Evolutionary conservation across 2,888 invertebrate species (phyloP), one percentile per base, ranked within the genome.

Genomic region (Drosophila cyrtoloma): DNA sequence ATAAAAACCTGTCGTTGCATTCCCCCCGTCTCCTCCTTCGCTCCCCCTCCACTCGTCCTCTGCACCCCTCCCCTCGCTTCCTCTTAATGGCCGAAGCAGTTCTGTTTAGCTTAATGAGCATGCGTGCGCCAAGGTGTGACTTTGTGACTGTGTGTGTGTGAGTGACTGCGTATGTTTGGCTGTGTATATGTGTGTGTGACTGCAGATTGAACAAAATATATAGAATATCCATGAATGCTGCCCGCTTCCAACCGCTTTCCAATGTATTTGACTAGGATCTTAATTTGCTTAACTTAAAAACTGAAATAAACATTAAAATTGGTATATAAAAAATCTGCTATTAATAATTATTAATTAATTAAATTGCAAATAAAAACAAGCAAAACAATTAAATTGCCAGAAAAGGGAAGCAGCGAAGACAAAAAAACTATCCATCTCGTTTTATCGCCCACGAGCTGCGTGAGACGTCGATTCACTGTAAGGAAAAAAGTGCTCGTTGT

Each of bases 1-100:
- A 84, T 81, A 81, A 84, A 84, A 84, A 87, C 84, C 87, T 84
- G 84, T 87, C 81, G 78, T 60, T 71, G 44, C 50, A 33, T 60
- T 55, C 30, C 55, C 51, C 22, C 30, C 55, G 39, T 12, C 1
- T n/a, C 3, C 10, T 61, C 39, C 32, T 32, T n/a, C 35, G 19
- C 26, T 19, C 22, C 28, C 30, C 51, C 52, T 35, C 42, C 16
- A 52, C 53, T 57, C 26, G 37, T 39, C 10, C 1, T n/a, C 55
- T 16, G 44, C 53, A 57, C 35, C 37, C 19, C 1, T n/a, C 10
- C 58, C 32, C 28, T 22, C 32, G 19, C 35, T n/a, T 33, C 37
- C 39, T 47, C 56, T 51, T 35, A 51, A 70, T 57, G 50, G 33
- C 61, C 16, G n/a, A 22, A 51, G 44, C 52, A 68, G 42, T 56